Evolutionary conservation across 1,140 invertebrate species (phyloP), one percentile per base, ranked within the genome.

Genomic region (Aphis craccivora): DNA sequence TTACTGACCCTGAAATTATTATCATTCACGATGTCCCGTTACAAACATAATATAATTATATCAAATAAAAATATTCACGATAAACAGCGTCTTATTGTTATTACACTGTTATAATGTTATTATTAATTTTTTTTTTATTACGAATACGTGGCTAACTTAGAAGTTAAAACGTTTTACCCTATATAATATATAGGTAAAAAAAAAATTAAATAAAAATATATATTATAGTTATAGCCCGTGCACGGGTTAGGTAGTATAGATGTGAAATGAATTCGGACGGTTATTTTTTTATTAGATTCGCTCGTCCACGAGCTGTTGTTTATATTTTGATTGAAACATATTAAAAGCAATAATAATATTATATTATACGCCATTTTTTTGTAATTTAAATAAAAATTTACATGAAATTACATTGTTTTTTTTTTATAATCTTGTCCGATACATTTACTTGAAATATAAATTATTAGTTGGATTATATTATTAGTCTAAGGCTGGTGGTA

Each of bases 241-340:
- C n/a, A 76, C 25, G 11, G 11, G 60, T 14, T 51, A 51, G 60
- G 14, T 76, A 76, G 60, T 35, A 11, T 55, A 55, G n/a, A 89
- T 53, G 35, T 89, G 48, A 89, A 90, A 90, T 92, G 30, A n/a
- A 51, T 40, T 76, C 45, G 43, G 40, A 83, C 35, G 40, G 25
- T 92, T 90, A 51, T 92, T 92, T 92, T 91, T 81, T 84, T 93
- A 53, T 53, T 93, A 93, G 81, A 93, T 51, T 48, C 76, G 30
- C 45, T 86, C 48, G 23, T 86, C 81, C 81, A 25, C 25, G 91
- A 48, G 76, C 11, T 55, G 45, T 84, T 55, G 53, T n/a, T 51
- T 86, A 84, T 93, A 83, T 84, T 93, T 86, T 83, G 81, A 53
- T 84, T 25, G 37, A 60, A 60, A 90, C n/a, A 43, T 84, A 83